phyloP scores from a whole-genome alignment of 2,113 vertebrate genomes.

The Datnioides undecimradiatus region DNA sequence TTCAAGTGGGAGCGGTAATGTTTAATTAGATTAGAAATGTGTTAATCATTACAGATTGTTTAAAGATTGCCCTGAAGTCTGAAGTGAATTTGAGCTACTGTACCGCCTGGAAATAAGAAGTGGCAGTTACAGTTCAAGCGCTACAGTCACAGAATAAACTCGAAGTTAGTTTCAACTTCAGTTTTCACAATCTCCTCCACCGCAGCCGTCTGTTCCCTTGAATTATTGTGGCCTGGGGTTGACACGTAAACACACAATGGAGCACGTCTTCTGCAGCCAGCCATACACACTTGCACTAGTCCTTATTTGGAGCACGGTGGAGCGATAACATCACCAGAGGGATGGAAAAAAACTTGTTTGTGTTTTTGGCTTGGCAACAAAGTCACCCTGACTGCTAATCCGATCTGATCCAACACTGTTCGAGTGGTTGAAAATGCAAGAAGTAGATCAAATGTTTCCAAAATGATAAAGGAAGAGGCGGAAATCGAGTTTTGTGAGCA shows the following conservation, averaged over 20 bases:
- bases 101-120: background rate
- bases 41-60: slow-evolving; percentile 20
- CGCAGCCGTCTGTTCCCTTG: background rate
- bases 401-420: background rate
- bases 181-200: background rate
- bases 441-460: background rate
- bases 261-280: background rate
- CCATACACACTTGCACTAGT: background rate
- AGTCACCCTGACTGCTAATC: background rate
- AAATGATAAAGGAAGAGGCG: background rate
- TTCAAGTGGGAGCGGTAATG: background rate
- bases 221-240: background rate
- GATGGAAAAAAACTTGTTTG: background rate
- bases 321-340: background rate
- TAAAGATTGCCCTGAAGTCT: background rate
- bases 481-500: background rate
- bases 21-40: slow-evolving; percentile 39
- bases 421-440: background rate
- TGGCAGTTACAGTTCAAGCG: background rate
- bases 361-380: background rate
- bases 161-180: background rate
- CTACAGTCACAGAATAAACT: background rate
- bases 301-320: background rate
- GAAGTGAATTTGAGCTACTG: background rate
- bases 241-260: background rate